Evolutionary conservation across 1,140 invertebrate genomes (phyloP).

Genomic region (Drosophila bipectinata): DNA sequence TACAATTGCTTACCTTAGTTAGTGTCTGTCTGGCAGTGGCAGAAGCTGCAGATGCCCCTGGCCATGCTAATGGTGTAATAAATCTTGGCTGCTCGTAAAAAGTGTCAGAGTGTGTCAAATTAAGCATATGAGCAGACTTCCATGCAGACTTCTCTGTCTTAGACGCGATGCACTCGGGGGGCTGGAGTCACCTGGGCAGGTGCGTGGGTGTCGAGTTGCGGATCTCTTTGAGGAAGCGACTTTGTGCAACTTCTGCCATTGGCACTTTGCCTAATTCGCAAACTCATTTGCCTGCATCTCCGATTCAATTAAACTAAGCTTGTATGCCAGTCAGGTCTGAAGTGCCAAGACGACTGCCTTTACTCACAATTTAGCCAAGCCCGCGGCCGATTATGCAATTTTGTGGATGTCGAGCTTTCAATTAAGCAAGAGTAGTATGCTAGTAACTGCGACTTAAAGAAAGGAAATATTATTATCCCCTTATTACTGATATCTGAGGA

Average conservation of each 20-base stretch:
- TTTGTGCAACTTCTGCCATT: constrained; percentile 40
- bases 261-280: constrained; percentile 45
- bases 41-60: constrained; percentile 28
- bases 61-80: constrained; percentile 68
- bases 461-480: neutral
- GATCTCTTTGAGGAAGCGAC: constrained; percentile 19
- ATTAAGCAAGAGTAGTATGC: constrained; percentile 12
- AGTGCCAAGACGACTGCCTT: constrained; percentile 31
- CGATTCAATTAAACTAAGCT: constrained; percentile 44
- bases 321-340: constrained; percentile 33
- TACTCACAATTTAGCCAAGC: constrained; percentile 4
- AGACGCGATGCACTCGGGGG: constrained; percentile 14
- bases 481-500: constrained; percentile 5
- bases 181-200: constrained; percentile 23
- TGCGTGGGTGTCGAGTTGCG: constrained; percentile 17
- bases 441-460: no score
- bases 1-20: constrained; percentile 43
- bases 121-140: constrained; percentile 39
- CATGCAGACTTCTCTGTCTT: constrained; percentile 19
- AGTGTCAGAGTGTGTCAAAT: constrained; percentile 70
- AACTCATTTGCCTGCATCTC: constrained; percentile 21
- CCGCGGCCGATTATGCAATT: constrained; percentile 37
- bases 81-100: constrained; percentile 65
- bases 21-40: constrained; percentile 17
- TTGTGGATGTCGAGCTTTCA: constrained; percentile 19